Percentiles rank a stretch among this genome's conserved stretches.
phyloP scores from a whole-genome alignment of 2,888 invertebrate genomes.

The Atethmia centrago region DNA sequence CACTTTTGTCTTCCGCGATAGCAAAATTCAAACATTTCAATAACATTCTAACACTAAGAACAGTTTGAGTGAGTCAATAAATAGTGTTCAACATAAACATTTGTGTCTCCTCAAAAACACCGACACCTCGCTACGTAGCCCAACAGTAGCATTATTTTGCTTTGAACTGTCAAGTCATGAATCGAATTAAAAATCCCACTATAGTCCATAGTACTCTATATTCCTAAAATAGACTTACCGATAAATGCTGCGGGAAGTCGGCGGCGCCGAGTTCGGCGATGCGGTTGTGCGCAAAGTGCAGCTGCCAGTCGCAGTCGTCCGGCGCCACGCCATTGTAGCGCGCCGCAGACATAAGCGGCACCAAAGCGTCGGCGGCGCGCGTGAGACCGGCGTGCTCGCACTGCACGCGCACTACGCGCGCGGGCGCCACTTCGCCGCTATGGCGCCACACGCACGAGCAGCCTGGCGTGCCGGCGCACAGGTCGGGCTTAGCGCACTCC shows the following conservation, averaged over 20 bases:
- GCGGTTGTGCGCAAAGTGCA: slow-evolving; percentile 49
- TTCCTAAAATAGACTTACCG: slow-evolving; percentile 21
- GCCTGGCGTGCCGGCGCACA: slow-evolving; percentile 26
- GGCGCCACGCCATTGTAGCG: not conserved
- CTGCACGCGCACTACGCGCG: not conserved
- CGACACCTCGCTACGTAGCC: too few species aligned
- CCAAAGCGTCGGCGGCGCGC: slow-evolving; percentile 5
- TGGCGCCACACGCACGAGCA: slow-evolving; percentile 8
- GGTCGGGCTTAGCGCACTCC: not conserved
- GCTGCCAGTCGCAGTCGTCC: slow-evolving; percentile 33
- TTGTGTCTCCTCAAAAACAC: too few species aligned
- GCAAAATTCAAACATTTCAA: too few species aligned
- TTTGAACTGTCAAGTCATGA: too few species aligned
- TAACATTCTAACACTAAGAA: too few species aligned
- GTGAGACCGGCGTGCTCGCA: slow-evolving; percentile 1
- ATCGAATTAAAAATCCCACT: too few species aligned
- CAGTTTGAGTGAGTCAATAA: too few species aligned
- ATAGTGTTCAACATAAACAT: too few species aligned
- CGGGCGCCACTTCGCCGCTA: not conserved
- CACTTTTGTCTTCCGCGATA: too few species aligned
- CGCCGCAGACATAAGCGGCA: not conserved
- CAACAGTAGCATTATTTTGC: too few species aligned
- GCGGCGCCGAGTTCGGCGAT: slow-evolving; percentile 30
- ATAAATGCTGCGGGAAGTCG: slow-evolving; percentile 45
- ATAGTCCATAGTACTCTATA: too few species aligned